Conservation (phyloP, 1,140 invertebrate genomes). For the Drosophila persimilis region DNA sequence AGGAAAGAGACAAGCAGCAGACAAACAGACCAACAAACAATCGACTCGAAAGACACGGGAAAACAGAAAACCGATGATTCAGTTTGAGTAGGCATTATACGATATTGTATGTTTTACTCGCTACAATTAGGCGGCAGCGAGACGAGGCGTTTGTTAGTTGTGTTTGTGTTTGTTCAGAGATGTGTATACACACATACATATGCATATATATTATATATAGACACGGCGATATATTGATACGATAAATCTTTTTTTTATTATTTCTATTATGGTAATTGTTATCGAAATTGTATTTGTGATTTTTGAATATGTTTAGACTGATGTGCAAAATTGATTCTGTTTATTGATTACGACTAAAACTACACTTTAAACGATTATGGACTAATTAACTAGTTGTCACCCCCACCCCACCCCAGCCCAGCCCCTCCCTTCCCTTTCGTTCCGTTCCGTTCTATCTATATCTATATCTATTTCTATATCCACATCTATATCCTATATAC, state of each 20-base stretch:
- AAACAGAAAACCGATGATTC: constrained; percentile 29
- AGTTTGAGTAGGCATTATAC: constrained; percentile 36
- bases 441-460: constrained; percentile 34
- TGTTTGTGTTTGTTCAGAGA: constrained; percentile 41
- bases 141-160: constrained; percentile 63
- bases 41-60: constrained; percentile 17
- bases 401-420: neutral
- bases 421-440: neutral
- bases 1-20: constrained; percentile 31
- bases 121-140: constrained; percentile 36
- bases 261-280: constrained; percentile 81
- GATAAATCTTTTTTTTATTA: constrained; percentile 73
- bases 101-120: constrained; percentile 9
- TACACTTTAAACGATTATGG: constrained; percentile 48
- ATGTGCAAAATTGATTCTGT: constrained; percentile 79
- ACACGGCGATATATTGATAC: constrained; percentile 58
- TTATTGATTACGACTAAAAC: constrained; percentile 69
- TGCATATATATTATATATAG: constrained; percentile 59
- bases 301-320: constrained; percentile 82
- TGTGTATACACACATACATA: constrained; percentile 32
- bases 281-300: constrained; percentile 82
- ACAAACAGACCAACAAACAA: constrained; percentile 29
- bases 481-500: constrained; percentile 38
- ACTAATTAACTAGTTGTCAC: constrained; percentile 39
- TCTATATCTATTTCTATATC: no score